phyloP scores from a whole-genome alignment of 2,113 vertebrate species.

The Prunella fulvescens region DNA sequence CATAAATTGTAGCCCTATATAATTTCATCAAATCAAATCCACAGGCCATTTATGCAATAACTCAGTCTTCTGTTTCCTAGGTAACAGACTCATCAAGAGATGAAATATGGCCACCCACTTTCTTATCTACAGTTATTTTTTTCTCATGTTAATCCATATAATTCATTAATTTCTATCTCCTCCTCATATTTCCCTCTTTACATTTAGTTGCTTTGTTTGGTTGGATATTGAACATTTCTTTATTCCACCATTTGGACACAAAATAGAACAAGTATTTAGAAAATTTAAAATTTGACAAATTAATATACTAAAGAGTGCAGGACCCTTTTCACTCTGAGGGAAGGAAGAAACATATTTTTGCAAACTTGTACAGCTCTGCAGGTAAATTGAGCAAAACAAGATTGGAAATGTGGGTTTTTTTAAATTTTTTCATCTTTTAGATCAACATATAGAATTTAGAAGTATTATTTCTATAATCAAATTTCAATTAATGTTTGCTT shows the following conservation, averaged over 20 bases:
- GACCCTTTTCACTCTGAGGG: neutral
- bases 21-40: constrained; percentile 71
- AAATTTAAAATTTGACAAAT: neutral
- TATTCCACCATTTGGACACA: neutral
- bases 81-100: constrained; percentile 65
- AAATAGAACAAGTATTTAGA: constrained; percentile 6
- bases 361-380: neutral
- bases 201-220: neutral
- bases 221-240: neutral
- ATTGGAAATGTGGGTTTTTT: neutral
- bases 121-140: constrained; percentile 61
- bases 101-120: constrained; percentile 59
- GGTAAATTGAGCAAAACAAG: neutral
- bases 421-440: neutral
- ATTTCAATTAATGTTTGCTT: neutral
- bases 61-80: constrained; percentile 69
- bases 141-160: constrained; percentile 41
- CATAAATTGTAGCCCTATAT: constrained; percentile 48
- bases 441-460: neutral
- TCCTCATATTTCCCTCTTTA: neutral
- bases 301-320: neutral
- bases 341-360: neutral
- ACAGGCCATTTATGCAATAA: constrained; percentile 62
- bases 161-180: constrained; percentile 42
- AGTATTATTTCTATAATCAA: neutral